These are phyloP conservation scores for Platycheirus rosarum DNA, from an alignment of 2,888 invertebrate species.

Conservation along the genomic window DNA sequence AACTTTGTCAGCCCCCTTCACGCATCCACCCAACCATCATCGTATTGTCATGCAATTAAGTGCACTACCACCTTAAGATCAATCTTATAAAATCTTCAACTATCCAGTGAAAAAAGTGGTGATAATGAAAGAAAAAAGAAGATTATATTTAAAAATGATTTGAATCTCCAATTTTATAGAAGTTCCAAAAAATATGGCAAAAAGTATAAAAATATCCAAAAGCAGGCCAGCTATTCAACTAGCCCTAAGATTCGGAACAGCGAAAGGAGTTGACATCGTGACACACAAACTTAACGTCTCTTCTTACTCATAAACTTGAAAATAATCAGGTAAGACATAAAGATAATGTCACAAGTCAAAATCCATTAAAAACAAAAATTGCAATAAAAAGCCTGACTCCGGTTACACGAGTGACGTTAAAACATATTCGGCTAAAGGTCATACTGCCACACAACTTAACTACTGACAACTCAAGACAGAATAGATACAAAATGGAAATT, in stretches of 20 bases:
- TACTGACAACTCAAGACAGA: not conserved
- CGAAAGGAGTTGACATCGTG: conserved; percentile 19
- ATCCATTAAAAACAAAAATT: conserved; percentile 1
- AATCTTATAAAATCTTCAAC: too few relatives aligned
- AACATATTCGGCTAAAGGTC: conserved; percentile 22
- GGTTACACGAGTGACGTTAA: conserved; percentile 9
- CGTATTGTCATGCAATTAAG: too few relatives aligned
- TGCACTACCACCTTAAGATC: too few relatives aligned
- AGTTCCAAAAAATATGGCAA: too few relatives aligned
- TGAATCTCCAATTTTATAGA: too few relatives aligned
- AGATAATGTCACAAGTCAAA: conserved; percentile 25
- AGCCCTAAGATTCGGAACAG: not conserved
- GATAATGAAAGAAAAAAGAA: too few relatives aligned
- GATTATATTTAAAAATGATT: too few relatives aligned
- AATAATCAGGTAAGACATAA: not conserved
- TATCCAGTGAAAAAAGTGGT: too few relatives aligned
- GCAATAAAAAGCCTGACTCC: conserved; percentile 14
- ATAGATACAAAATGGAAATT: conserved; percentile 12
- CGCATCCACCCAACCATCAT: too few relatives aligned
- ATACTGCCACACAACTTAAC: conserved; percentile 22
- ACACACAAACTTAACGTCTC: conserved; percentile 17
- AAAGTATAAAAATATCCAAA: too few relatives aligned
- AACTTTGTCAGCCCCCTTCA: too few relatives aligned
- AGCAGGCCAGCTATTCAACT: too few relatives aligned
- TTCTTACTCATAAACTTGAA: not conserved